Conservation (phyloP, 2,888 invertebrate species). For the Lochmaea crataegi region DNA sequence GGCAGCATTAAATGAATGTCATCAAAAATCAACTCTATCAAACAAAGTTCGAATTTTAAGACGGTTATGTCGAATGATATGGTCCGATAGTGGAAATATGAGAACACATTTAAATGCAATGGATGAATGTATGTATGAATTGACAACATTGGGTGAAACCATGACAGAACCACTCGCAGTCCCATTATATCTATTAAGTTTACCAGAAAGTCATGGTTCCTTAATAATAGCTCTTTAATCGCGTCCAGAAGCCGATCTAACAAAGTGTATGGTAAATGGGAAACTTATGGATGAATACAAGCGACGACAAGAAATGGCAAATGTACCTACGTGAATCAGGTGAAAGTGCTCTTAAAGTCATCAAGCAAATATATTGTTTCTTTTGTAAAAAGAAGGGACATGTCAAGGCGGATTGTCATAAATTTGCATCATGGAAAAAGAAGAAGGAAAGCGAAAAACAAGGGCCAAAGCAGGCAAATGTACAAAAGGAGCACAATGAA, state of each 20-base stretch:
- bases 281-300: background rate
- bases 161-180: slow-evolving; percentile 19
- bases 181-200: slow-evolving; percentile 22
- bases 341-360: background rate
- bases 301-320: background rate
- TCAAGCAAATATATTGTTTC: background rate
- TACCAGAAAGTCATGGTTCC: slow-evolving; percentile 13
- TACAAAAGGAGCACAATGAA: no score
- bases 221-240: slow-evolving; percentile 21
- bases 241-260: slow-evolving; percentile 18
- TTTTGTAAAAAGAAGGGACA: no score
- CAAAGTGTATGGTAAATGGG: slow-evolving; percentile 18
- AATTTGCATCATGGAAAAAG: no score
- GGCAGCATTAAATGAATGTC: no score
- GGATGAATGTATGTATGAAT: background rate
- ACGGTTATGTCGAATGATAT: no score
- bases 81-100: no score
- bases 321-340: background rate
- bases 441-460: no score
- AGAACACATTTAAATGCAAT: background rate
- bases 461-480: no score
- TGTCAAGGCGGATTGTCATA: no score
- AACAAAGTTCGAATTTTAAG: no score
- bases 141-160: slow-evolving; percentile 18
- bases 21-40: no score